Evolutionary conservation across 2,113 vertebrate species (phyloP).

Genomic region (Empidonax traillii): DNA sequence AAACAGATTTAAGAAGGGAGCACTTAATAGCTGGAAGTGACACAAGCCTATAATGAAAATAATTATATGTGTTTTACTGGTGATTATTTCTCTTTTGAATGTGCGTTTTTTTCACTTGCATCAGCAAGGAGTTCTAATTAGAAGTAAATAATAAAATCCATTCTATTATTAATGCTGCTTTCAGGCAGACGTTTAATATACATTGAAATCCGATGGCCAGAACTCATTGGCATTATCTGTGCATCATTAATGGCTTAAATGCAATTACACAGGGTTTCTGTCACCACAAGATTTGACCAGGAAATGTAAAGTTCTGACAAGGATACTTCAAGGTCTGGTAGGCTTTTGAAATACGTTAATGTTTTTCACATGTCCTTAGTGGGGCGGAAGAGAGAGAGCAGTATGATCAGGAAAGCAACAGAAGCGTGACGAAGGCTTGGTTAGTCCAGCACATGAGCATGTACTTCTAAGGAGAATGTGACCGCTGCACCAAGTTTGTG

Average conservation of each 20-base stretch:
- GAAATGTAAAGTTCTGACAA: conserved; percentile 7
- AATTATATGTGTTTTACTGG: not conserved
- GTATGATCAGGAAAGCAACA: not conserved
- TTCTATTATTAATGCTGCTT: conserved; percentile 12
- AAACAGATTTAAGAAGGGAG: not conserved
- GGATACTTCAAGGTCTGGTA: conserved; percentile 43
- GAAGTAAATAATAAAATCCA: not conserved
- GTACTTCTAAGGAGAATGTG: not conserved
- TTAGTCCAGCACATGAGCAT: fast-evolving
- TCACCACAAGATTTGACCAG: not conserved
- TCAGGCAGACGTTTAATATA: not conserved
- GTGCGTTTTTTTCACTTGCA: not conserved
- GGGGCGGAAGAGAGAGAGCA: not conserved
- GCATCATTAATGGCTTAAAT: not conserved
- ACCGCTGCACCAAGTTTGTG: not conserved
- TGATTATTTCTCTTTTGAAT: not conserved
- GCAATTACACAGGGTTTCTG: not conserved
- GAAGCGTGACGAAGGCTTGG: not conserved
- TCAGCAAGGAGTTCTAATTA: conserved; percentile 7
- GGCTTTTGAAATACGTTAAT: conserved; percentile 25
- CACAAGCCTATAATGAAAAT: not conserved
- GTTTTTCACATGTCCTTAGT: conserved; percentile 21
- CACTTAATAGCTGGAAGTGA: not conserved
- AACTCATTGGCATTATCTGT: not conserved
- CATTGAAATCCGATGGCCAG: not conserved